These are phyloP conservation scores for Formica exsecta DNA, from an alignment of 1,140 invertebrate genomes.

Conservation along the genomic window DNA sequence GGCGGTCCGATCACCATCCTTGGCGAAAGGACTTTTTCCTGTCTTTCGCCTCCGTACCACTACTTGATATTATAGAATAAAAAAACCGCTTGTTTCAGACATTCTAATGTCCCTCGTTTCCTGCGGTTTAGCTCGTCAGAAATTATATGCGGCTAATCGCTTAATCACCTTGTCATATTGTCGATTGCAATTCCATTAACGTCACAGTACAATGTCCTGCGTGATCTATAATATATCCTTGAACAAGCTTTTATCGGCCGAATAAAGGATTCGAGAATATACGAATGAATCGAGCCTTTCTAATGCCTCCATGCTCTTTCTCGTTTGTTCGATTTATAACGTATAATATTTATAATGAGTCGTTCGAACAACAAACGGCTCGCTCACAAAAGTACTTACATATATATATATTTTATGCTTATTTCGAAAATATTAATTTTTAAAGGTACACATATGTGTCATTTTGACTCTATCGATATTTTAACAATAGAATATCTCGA, in stretches of 20 bases:
- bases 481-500: no score
- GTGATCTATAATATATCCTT: conserved; percentile 52
- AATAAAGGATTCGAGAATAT: conserved; percentile 5
- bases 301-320: conserved; percentile 7
- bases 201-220: conserved; percentile 35
- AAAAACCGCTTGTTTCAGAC: conserved; percentile 17
- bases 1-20: conserved; percentile 7
- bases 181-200: conserved; percentile 30
- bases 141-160: background rate
- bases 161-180: conserved; percentile 12
- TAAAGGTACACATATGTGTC: no score
- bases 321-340: background rate
- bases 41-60: background rate
- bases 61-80: conserved; percentile 2
- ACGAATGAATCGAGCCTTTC: conserved; percentile 15
- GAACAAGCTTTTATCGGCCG: conserved; percentile 21
- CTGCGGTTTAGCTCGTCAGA: background rate
- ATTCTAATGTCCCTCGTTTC: conserved; percentile 38
- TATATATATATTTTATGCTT: background rate
- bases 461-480: no score
- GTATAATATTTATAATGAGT: background rate
- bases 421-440: background rate
- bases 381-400: background rate
- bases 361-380: background rate
- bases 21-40: background rate